Evolutionary conservation across 2,888 invertebrate species (phyloP).

Genomic region (Lasioglossum marginatum): DNA sequence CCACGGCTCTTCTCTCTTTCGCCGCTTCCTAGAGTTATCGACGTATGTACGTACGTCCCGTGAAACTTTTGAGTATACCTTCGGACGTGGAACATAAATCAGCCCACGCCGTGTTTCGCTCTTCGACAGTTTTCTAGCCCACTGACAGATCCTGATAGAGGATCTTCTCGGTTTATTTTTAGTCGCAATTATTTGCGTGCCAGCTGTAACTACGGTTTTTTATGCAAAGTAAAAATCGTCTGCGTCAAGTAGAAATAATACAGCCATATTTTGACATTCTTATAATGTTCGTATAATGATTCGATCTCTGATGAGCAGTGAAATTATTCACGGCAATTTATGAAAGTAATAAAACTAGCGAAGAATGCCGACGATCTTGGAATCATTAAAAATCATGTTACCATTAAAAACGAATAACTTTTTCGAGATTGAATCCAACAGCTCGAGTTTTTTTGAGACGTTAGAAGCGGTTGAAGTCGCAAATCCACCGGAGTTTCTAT

Average conservation of each 20-base stretch:
- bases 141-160: not conserved
- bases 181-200: not conserved
- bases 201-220: not conserved
- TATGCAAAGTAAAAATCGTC: not conserved
- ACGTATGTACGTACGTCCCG: not conserved
- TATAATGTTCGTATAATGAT: too few species aligned
- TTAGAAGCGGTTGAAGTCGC: not conserved
- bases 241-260: not conserved
- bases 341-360: not conserved
- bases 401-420: too few species aligned
- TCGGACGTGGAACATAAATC: slow-evolving; percentile 17
- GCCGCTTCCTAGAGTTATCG: slow-evolving; percentile 19
- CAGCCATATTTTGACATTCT: too few species aligned
- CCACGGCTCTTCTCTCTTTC: not conserved
- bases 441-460: too few species aligned
- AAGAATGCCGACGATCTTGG: not conserved
- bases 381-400: not conserved
- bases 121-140: not conserved
- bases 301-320: not conserved
- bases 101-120: not conserved
- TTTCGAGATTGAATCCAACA: too few species aligned
- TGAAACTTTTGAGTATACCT: slow-evolving; percentile 14
- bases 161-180: not conserved
- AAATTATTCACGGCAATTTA: not conserved
- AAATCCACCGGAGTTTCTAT: not conserved